Base-by-base conservation (phyloP, 1,140 invertebrate genomes). In the Orius insidiosus region DNA sequence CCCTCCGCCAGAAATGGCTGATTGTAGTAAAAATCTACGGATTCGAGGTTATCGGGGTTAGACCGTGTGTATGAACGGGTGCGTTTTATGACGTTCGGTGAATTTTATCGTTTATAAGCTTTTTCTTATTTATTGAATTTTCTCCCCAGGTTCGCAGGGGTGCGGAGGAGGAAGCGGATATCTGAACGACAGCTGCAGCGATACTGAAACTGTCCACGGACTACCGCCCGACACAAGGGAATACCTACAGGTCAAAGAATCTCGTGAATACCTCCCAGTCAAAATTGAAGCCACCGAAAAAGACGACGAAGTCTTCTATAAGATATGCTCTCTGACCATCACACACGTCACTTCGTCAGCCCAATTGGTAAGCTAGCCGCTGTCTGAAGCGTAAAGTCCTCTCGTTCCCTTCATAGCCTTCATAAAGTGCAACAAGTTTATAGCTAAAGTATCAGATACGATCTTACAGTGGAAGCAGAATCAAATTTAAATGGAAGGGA, bases 101-200 rank as follows among this genome's bases (percentile, higher is more conserved):
- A 10, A 58, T 58, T 1, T 24, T 24, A 24, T 24, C 24, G 24
- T 24, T 24, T 24, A 24, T 24, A 7, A 7, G 24, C 24, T 4
- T 4, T 3, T 24, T 24, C 24, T 24, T 24, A 24, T 24, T 24
- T 24, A 24, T 24, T 24, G 24, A 24, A 24, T 24, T 24, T 24
- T 24, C 7, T 15, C 48, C 48, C 24, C 49, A 67, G 66, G 65
- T 61, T 64, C 66, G 10, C 55, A 60, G 14, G 57, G 24, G 24
- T 24, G 24, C 24, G 24, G 24, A 24, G 24, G 56, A 9, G 58
- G 59, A 1, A 58, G 56, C 8, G 55, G 58, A 11, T 64, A 61
- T 52, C 55, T 66, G 42, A 63, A 65, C 44, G 66, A 69, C 53
- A 67, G 65, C 54, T 65, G 66, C 53, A 68, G 65, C 44, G 66